Percentiles rank a stretch among this genome's conserved stretches.
Conservation (phyloP, 2,113 vertebrate genomes). For the Ceyx melanurus region DNA sequence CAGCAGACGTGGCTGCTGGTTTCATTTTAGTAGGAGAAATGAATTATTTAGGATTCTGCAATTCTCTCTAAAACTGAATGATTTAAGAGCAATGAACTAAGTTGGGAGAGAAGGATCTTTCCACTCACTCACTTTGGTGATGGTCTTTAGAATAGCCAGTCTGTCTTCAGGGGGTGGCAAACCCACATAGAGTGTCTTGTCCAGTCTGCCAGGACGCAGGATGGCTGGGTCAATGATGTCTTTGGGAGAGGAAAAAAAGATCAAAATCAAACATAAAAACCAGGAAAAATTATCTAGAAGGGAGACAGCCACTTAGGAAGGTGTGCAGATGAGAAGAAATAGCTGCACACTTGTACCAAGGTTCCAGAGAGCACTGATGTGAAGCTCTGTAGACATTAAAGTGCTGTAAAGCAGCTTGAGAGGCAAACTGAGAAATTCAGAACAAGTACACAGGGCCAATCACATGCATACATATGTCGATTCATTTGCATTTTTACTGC, state of each 20-base stretch:
- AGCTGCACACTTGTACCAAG: not conserved
- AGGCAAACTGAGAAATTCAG: not conserved
- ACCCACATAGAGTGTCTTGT: constrained; percentile 94
- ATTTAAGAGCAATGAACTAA: not conserved
- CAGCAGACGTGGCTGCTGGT: not conserved
- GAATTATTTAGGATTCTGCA: not conserved
- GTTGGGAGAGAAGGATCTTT: not conserved
- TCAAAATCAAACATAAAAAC: not conserved
- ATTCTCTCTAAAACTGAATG: not conserved
- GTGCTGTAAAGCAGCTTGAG: not conserved
- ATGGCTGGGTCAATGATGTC: constrained; percentile 96
- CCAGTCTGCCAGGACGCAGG: constrained; percentile 91
- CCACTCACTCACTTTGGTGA: constrained; percentile 86
- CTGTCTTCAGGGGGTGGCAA: constrained; percentile 89
- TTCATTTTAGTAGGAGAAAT: not conserved
- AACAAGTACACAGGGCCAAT: not conserved
- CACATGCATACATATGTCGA: not conserved
- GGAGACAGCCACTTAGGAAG: not conserved
- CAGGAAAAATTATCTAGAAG: not conserved
- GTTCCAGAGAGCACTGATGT: not conserved
- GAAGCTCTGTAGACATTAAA: not conserved
- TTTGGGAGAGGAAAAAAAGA: not conserved
- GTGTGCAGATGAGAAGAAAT: not conserved
- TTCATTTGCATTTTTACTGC: not conserved
- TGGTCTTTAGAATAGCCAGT: constrained; percentile 88